These are phyloP conservation scores for Mobula hypostoma DNA, from an alignment of 2,113 vertebrate species.

Conservation along the genomic window DNA sequence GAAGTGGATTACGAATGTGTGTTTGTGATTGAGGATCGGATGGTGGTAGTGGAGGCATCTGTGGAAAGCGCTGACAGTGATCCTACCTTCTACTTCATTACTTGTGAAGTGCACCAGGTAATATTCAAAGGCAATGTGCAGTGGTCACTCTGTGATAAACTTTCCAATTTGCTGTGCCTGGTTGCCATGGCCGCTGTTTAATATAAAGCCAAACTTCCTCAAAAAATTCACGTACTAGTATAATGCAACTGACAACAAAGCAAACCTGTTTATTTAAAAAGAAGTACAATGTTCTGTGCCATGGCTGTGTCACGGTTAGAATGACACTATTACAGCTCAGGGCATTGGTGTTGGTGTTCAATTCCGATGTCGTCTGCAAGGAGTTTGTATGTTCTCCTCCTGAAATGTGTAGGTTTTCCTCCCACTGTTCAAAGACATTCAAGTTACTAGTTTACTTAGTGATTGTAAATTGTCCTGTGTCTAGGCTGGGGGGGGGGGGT, in stretches of 20 bases:
- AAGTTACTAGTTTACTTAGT: no score
- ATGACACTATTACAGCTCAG: no score
- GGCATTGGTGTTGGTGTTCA: no score
- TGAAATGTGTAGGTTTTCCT: no score
- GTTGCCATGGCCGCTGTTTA: background rate
- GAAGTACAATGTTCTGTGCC: background rate
- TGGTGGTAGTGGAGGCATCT: slow-evolving; percentile 75
- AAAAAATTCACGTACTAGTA: background rate
- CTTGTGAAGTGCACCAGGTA: slow-evolving; percentile 79
- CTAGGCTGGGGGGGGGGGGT: no score
- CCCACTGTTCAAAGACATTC: no score
- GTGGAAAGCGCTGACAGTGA: slow-evolving; percentile 69
- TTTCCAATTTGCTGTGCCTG: background rate
- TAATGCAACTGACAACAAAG: background rate
- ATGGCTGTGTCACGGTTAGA: no score
- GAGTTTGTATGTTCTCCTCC: no score
- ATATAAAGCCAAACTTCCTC: background rate
- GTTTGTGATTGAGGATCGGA: slow-evolving; percentile 75
- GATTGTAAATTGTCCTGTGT: no score
- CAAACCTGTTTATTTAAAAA: background rate
- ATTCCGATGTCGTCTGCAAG: no score
- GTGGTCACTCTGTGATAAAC: background rate
- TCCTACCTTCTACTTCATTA: slow-evolving; percentile 71
- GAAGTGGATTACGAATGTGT: slow-evolving; percentile 81
- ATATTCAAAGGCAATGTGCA: background rate